Evolutionary conservation across 2,113 vertebrate species (phyloP), one percentile per base, ranked within the genome.

Genomic region (Polypterus bichir): DNA sequence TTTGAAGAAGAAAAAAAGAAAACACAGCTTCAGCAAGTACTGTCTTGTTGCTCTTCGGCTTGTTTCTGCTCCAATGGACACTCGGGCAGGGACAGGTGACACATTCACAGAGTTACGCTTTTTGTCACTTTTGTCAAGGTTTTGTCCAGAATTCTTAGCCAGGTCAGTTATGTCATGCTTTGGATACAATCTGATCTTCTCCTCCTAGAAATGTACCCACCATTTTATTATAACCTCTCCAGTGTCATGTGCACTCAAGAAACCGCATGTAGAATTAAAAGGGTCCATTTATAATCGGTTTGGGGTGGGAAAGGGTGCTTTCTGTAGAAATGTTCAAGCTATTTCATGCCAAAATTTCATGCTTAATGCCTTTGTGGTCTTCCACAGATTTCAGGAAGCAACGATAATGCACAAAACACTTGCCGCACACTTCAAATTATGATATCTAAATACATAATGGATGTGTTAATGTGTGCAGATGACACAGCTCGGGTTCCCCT

Each of bases 281-380:
- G 61, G 63, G 61, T 44, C 68, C 61, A 59, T 69, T 65, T 64
- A 61, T 63, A 69, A 64, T 69, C 48, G 27, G 67, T 57, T 11
- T 51, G 8, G 52, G 59, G 64, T 48, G 46, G 60, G 61, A 56
- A 59, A 48, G 68, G 62, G 64, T 68, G 66, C 68, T 64, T 63
- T 64, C 62, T 51, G 55, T 57, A 47, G 62, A 58, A 47, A 59
- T 62, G 75, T 79, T 76, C 70, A 74, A 60, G 68, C 62, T 57
- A 61, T 64, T 64, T 63, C 59, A 51, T 73, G 65, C 75, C 67
- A 64, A 75, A 71, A 74, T 67, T 73, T 74, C 74, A 76, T 68
- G 62, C 75, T 74, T 82, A 85, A 85, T 83, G 81, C 71, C 79
- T 73, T 72, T 82, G 79, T 78, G 85, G 82, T 87, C 65, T 61